Base-by-base conservation (phyloP, 1,140 invertebrate genomes). In the Lethrus apterus region DNA sequence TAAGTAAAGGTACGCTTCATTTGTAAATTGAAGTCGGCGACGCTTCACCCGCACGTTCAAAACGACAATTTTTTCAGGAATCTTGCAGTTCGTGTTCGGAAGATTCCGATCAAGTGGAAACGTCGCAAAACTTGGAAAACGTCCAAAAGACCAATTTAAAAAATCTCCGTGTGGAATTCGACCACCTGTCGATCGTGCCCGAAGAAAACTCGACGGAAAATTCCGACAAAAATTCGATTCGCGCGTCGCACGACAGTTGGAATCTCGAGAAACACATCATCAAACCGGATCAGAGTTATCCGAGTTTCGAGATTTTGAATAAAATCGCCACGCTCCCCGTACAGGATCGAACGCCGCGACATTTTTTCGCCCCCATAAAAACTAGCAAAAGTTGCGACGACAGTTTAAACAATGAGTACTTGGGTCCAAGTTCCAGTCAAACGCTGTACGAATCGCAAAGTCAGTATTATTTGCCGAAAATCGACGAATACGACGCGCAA, bases 151-250 rank as follows among this genome's bases (percentile, higher is more conserved):
- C 62, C 26, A 62, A 62, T 46, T 31, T 65, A 40, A 56, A 59
- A 33, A 61, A 70, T 14, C 54, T 76, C 14, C 67, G 70, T 33
- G 72, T 77, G 42, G 79, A 82, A 51, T 85, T 84, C 57, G 83
- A 87, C 59, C 80, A 83, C 63, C 70, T 86, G 14, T 84, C 80
- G 18, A 77, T 85, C 1, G 83, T 87, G 1, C 78, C 81, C 1
- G 83, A 86, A 55, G 83, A 86, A 56, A 80, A 76, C 10, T 65
- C 59, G 45, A 74, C 71, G 41, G 57, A 73, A 58, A 70, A 78
- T 61, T 74, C 74, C 55, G 72, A 73, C 30, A 56, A 56, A 30
- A 62, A 52, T 32, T 62, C 47, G 23, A 46, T 31, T 15, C 46
- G 54, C 15, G 14, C 48, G 20, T 40, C 44, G 26, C 11, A 44